These are phyloP conservation scores for Drosophila baimaii DNA, from an alignment of 1,140 invertebrate species.

Conservation along the genomic window DNA sequence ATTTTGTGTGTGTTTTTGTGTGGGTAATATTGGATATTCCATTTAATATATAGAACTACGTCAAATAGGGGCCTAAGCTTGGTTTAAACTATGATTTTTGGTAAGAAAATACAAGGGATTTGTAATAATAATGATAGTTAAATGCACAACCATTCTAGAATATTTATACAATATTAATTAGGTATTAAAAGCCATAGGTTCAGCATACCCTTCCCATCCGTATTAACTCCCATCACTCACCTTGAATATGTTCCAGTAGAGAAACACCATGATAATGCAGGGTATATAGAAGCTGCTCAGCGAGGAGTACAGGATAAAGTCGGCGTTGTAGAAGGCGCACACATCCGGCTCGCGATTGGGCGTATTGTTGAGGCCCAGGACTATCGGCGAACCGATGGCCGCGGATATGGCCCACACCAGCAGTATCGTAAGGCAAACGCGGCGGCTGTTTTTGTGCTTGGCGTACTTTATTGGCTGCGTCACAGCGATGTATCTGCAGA, in stretches of 20 bases:
- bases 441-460: conserved; percentile 98
- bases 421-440: conserved; percentile 97
- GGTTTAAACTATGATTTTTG: no score
- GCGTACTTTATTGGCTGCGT: conserved; percentile 99
- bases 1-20: no score
- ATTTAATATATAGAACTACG: no score
- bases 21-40: no score
- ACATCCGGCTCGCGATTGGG: conserved; percentile 90
- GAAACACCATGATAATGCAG: conserved; percentile 98
- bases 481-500: conserved; percentile 98
- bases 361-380: conserved; percentile 97
- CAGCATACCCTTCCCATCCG: no score
- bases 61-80: no score
- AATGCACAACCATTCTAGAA: no score
- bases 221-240: no score
- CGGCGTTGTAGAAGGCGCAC: conserved; percentile 98
- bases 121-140: no score
- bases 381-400: conserved; percentile 98
- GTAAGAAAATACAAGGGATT: no score
- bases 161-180: no score
- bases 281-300: conserved; percentile 99
- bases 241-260: conserved; percentile 99
- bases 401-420: conserved; percentile 98
- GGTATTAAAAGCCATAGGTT: no score
- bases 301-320: conserved; percentile 99